Evolutionary conservation across 2,888 invertebrate genomes (phyloP).

Genomic region (Chrysolina haemoptera): DNA sequence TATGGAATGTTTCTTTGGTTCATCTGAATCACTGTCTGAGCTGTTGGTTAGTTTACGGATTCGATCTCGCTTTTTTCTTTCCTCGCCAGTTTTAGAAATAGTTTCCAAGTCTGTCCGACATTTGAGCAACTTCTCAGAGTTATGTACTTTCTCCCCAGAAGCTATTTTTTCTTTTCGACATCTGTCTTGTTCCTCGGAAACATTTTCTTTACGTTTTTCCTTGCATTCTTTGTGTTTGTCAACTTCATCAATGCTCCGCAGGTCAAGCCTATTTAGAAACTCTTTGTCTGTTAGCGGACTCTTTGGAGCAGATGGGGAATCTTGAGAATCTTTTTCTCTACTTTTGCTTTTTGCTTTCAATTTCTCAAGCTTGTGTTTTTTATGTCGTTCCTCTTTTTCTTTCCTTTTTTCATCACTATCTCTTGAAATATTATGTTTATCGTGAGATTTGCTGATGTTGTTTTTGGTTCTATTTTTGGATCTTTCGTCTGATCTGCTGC

Average conservation of each 20-base stretch:
- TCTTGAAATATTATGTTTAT: slow-evolving; percentile 71
- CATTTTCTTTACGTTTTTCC: slow-evolving; percentile 51
- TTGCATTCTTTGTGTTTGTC: slow-evolving; percentile 68
- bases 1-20: slow-evolving; percentile 91
- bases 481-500: slow-evolving; percentile 65
- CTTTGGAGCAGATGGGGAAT: slow-evolving; percentile 58
- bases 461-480: slow-evolving; percentile 73
- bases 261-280: slow-evolving; percentile 74
- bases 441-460: slow-evolving; percentile 71
- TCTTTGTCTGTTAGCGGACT: slow-evolving; percentile 71
- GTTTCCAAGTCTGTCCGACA: slow-evolving; percentile 48
- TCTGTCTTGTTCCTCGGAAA: slow-evolving; percentile 44
- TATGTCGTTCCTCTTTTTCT: slow-evolving; percentile 65
- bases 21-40: slow-evolving; percentile 83
- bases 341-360: slow-evolving; percentile 64
- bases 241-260: slow-evolving; percentile 73
- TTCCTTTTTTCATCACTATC: slow-evolving; percentile 55
- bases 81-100: slow-evolving; percentile 57
- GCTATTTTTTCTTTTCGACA: slow-evolving; percentile 48
- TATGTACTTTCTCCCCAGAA: slow-evolving; percentile 49
- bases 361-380: slow-evolving; percentile 63
- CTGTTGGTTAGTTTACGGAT: slow-evolving; percentile 71
- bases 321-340: slow-evolving; percentile 63
- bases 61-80: slow-evolving; percentile 58
- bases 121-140: slow-evolving; percentile 51